Conservation (phyloP, 2,888 invertebrate species). For the Drosophila seclusa region DNA sequence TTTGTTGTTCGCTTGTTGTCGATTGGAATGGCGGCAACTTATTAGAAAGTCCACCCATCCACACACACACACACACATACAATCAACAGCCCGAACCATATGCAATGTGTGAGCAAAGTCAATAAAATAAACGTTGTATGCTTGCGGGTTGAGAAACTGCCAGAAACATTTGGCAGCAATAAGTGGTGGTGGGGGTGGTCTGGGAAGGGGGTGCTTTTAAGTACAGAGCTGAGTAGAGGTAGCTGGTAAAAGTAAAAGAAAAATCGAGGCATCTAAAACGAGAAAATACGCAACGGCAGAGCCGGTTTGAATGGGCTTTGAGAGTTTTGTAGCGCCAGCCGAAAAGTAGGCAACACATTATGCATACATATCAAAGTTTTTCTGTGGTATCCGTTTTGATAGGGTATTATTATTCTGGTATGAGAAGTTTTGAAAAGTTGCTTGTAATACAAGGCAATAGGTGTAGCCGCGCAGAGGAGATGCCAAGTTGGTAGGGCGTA, state of each 20-base stretch:
- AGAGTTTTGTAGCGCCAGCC: slow-evolving; percentile 42
- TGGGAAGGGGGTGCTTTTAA: slow-evolving; percentile 3
- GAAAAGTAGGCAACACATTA: slow-evolving; percentile 74
- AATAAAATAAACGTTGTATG: slow-evolving; percentile 79
- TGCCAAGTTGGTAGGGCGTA: background rate
- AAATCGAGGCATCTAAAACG: slow-evolving; percentile 30
- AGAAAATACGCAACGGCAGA: slow-evolving; percentile 17
- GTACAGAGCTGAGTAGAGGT: slow-evolving; percentile 28
- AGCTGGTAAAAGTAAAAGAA: slow-evolving; percentile 40
- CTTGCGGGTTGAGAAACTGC: slow-evolving; percentile 49
- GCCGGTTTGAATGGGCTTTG: slow-evolving; percentile 35
- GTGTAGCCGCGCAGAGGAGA: background rate
- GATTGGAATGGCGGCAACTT: slow-evolving; percentile 67
- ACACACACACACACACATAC: slow-evolving; percentile 27
- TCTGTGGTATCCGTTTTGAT: slow-evolving; percentile 14
- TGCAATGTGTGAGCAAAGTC: slow-evolving; percentile 67
- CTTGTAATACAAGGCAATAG: background rate
- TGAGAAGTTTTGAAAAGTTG: background rate
- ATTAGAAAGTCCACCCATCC: slow-evolving; percentile 67
- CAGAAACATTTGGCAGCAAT: slow-evolving; percentile 1
- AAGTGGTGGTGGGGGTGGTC: background rate
- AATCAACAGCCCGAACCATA: slow-evolving; percentile 48
- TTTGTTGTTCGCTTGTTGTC: slow-evolving; percentile 70
- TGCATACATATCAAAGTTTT: slow-evolving; percentile 60
- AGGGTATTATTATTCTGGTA: slow-evolving; percentile 12